A percentile compares a stretch with the other conserved stretches of the same genome.
Evolutionary conservation across 2,113 vertebrate species (phyloP).

Genomic region (Brachyistius frenatus): DNA sequence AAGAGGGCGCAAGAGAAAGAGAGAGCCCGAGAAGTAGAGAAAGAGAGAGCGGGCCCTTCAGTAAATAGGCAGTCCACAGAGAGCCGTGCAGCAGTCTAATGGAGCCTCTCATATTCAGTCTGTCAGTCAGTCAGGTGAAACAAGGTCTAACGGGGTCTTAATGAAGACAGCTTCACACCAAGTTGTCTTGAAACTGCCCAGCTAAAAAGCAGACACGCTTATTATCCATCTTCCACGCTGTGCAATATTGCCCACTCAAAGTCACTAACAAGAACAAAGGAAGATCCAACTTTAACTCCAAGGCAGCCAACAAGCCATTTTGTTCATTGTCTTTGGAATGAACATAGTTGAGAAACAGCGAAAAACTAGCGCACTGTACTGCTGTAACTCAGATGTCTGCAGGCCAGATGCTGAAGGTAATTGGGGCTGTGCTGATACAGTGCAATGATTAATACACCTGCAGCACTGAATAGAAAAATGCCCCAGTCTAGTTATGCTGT

Average conservation of each 20-base stretch:
- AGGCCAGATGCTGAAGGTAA: conserved; percentile 27
- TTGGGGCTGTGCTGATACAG: conserved; percentile 12
- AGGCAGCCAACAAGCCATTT: conserved; percentile 29
- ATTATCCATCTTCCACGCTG: conserved; percentile 57
- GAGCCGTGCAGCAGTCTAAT: conserved; percentile 73
- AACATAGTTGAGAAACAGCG: conserved; percentile 24
- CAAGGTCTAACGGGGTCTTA: conserved; percentile 75
- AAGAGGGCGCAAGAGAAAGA: conserved; percentile 36
- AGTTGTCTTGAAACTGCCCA: conserved; percentile 64
- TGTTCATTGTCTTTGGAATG: conserved; percentile 29
- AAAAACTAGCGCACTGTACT: not conserved
- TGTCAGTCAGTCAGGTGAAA: conserved; percentile 81
- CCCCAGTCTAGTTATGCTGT: not conserved
- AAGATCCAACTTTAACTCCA: conserved; percentile 45
- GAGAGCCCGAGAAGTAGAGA: conserved; percentile 43
- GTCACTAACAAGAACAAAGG: conserved; percentile 63
- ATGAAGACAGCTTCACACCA: conserved; percentile 78
- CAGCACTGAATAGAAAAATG: not conserved
- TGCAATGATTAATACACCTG: not conserved
- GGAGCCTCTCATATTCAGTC: conserved; percentile 74
- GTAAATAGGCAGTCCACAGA: conserved; percentile 76
- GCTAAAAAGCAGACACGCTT: conserved; percentile 61
- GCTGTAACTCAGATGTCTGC: conserved; percentile 11
- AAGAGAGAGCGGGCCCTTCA: conserved; percentile 40
- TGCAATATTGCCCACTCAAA: conserved; percentile 53